phyloP scores from a whole-genome alignment of 2,113 vertebrate species.

The Haplotaxodon microlepis region DNA sequence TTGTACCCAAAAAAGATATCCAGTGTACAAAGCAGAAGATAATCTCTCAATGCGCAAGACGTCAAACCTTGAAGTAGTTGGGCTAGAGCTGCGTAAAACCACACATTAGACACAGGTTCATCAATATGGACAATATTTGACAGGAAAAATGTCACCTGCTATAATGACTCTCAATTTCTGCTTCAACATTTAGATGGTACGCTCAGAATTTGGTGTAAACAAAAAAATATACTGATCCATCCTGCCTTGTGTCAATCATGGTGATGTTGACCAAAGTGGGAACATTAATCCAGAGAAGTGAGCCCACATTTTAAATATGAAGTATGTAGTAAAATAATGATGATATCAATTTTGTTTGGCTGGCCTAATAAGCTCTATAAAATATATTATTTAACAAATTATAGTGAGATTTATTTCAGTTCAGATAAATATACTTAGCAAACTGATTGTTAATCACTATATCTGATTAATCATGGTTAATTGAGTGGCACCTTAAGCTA shows the following conservation, averaged over 20 bases:
- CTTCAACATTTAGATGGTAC: neutral
- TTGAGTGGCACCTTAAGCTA: neutral
- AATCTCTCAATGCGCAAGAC: neutral
- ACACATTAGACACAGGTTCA: neutral
- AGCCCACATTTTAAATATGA: neutral
- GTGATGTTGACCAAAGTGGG: neutral
- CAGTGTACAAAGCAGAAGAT: neutral
- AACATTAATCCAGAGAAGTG: neutral
- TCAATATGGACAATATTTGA: neutral
- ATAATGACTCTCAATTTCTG: neutral
- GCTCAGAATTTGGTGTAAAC: neutral
- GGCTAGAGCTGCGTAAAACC: neutral
- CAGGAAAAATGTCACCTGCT: neutral
- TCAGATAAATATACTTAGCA: neutral
- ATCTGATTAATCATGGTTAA: neutral
- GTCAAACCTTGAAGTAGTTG: neutral
- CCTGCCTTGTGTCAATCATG: neutral
- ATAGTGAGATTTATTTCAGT: neutral
- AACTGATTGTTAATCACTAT: neutral
- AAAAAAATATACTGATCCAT: neutral
- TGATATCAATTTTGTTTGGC: neutral
- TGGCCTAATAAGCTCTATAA: neutral
- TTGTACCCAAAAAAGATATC: neutral
- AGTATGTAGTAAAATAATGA: neutral
- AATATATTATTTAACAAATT: neutral